These are phyloP conservation scores for Protobothrops mucrosquamatus DNA, from an alignment of 2,113 vertebrate species.

Conservation along the genomic window DNA sequence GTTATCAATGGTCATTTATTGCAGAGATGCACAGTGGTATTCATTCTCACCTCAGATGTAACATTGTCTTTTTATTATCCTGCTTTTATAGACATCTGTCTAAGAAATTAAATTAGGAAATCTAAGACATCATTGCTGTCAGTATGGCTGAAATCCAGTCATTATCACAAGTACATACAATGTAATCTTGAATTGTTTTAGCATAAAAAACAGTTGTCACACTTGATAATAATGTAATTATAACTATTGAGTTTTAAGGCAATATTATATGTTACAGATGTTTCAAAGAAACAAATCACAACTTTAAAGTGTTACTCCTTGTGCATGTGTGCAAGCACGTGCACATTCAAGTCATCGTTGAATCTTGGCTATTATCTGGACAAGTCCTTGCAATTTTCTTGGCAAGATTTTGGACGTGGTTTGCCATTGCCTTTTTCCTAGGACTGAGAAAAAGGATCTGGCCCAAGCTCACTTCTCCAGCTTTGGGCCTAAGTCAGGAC, in stretches of 20 bases:
- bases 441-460: neutral
- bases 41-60: conserved; percentile 16
- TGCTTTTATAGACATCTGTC: neutral
- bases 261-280: neutral
- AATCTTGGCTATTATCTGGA: neutral
- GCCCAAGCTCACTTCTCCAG: neutral
- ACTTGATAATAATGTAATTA: neutral
- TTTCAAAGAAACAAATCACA: neutral
- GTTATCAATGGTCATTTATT: neutral
- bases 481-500: neutral
- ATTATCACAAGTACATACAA: conserved; percentile 5
- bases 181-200: neutral
- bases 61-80: conserved; percentile 16
- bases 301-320: neutral
- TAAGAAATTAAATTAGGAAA: neutral
- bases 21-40: neutral
- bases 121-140: conserved; percentile 32
- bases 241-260: neutral
- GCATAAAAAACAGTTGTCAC: neutral
- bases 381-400: neutral
- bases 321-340: neutral
- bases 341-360: neutral
- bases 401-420: neutral
- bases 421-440: neutral
- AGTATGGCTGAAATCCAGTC: conserved; percentile 56